Evolutionary conservation across 2,113 vertebrate genomes (phyloP).

Genomic region (Ailurus styani): DNA sequence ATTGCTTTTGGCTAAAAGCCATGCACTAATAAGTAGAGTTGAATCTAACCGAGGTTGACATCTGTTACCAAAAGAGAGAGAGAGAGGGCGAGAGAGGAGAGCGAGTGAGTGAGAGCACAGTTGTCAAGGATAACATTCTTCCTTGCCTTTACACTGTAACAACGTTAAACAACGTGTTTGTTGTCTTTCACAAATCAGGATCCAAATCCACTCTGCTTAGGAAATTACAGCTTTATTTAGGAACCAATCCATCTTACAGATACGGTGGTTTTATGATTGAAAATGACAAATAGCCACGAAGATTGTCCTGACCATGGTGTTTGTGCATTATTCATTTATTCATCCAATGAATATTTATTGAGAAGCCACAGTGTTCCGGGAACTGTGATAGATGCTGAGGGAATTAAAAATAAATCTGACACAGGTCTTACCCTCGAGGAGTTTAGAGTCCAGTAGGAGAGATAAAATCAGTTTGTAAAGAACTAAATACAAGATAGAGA

Average conservation of each 20-base stretch:
- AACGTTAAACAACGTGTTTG: constrained; percentile 46
- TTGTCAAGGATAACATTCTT: constrained; percentile 69
- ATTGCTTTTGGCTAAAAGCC: constrained; percentile 85
- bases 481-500: not conserved
- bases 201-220: constrained; percentile 45
- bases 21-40: constrained; percentile 82
- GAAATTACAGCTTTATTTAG: constrained; percentile 44
- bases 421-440: constrained; percentile 35
- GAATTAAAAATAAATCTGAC: constrained; percentile 54
- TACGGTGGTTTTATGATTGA: constrained; percentile 27
- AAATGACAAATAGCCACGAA: constrained; percentile 30
- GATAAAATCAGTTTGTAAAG: not conserved
- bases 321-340: constrained; percentile 49
- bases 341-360: constrained; percentile 18
- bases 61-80: constrained; percentile 68
- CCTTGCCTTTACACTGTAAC: constrained; percentile 58
- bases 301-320: constrained; percentile 29
- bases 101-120: not conserved
- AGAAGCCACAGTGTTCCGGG: not conserved
- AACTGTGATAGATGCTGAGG: not conserved
- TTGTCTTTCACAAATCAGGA: constrained; percentile 57
- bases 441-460: constrained; percentile 18
- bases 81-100: not conserved
- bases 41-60: constrained; percentile 82
- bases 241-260: constrained; percentile 14